These are phyloP conservation scores for Anoura caudifer DNA, from an alignment of 2,113 vertebrate species.

Conservation along the genomic window DNA sequence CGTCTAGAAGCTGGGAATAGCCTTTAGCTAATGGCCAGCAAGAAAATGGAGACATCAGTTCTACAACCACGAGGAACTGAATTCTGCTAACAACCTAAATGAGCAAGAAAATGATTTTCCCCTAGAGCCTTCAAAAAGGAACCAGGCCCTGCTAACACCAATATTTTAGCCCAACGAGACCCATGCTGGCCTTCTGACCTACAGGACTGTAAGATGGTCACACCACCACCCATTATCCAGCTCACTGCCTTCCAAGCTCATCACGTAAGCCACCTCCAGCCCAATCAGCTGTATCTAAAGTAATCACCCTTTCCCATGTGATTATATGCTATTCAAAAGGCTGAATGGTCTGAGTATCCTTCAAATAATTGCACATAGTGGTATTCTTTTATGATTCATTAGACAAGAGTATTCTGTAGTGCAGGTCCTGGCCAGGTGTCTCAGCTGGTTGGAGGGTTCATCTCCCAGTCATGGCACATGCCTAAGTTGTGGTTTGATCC, in stretches of 20 bases:
- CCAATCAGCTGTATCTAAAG: not conserved
- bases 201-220: not conserved
- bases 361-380: not conserved
- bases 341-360: not conserved
- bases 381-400: not conserved
- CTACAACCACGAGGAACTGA: not conserved
- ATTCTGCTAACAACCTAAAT: not conserved
- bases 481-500: too few relatives aligned
- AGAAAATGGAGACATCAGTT: not conserved
- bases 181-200: not conserved
- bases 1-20: not conserved
- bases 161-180: not conserved
- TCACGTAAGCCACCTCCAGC: not conserved
- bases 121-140: not conserved
- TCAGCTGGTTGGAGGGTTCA: too few relatives aligned
- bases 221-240: not conserved
- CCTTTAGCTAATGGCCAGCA: not conserved
- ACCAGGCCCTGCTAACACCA: not conserved
- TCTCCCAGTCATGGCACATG: too few relatives aligned
- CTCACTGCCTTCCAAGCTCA: not conserved
- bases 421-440: not conserved
- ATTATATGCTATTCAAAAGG: not conserved
- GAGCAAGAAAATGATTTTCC: not conserved
- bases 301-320: not conserved
- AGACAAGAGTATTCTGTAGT: not conserved